Percentiles rank a stretch among this genome's conserved stretches.
phyloP scores from a whole-genome alignment of 2,797 vertebrate genomes.

The Eupleurogrammus muticus region DNA sequence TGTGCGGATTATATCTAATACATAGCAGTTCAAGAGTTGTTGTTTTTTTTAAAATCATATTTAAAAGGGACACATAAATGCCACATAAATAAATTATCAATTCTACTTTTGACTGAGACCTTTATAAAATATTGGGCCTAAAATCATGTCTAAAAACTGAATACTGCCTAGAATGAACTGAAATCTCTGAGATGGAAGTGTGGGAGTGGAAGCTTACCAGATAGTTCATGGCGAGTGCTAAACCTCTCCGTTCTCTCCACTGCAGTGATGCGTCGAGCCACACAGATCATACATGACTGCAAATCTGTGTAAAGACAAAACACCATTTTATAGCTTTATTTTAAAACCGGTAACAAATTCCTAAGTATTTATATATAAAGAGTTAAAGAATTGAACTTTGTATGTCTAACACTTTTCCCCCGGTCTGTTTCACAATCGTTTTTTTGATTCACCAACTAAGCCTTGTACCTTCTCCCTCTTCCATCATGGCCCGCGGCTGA shows the following conservation, averaged over 20 bases:
- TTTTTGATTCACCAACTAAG: not conserved
- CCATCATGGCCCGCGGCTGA: conserved; percentile 97
- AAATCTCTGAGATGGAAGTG: not conserved
- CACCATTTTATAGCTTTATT: not conserved
- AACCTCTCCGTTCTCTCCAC: conserved; percentile 94
- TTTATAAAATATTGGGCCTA: not conserved
- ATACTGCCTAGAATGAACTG: not conserved
- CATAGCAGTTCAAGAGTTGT: not conserved
- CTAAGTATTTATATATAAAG: not conserved
- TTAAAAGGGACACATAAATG: not conserved
- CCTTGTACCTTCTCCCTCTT: conserved; percentile 95
- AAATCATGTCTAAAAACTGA: not conserved
- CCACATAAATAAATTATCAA: not conserved
- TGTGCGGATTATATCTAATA: not conserved
- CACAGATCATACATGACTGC: conserved; percentile 99
- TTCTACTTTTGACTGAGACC: too few species aligned
- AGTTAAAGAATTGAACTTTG: too few species aligned
- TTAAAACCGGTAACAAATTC: not conserved
- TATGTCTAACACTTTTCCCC: not conserved
- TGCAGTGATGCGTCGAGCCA: conserved; percentile 92
- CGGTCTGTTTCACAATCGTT: not conserved
- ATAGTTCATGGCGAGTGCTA: conserved; percentile 95
- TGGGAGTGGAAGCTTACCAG: conserved; percentile 84
- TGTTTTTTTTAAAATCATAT: too few species aligned
- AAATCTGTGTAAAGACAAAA: conserved; percentile 85